These are phyloP conservation scores for Orcinus orca DNA, from an alignment of 2,113 vertebrate species.

Conservation along the genomic window DNA sequence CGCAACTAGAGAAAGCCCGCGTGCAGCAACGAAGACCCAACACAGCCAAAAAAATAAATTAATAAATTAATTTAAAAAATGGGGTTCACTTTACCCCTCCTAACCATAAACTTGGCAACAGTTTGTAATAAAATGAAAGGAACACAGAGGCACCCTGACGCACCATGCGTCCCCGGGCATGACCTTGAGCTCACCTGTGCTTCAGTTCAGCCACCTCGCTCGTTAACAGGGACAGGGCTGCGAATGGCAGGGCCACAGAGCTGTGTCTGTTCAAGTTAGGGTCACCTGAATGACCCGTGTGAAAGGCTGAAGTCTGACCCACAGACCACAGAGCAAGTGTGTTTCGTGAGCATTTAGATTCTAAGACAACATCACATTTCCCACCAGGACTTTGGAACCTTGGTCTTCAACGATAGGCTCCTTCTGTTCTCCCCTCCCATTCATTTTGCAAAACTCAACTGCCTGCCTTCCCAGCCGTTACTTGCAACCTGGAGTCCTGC, in stretches of 20 bases:
- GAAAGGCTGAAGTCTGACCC: neutral
- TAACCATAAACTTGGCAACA: neutral
- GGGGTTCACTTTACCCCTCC: neutral
- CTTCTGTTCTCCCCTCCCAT: neutral
- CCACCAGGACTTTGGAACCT: neutral
- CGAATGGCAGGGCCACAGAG: neutral
- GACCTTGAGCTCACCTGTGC: neutral
- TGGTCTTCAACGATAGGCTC: neutral
- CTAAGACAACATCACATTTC: neutral
- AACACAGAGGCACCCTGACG: slow-evolving; percentile 11
- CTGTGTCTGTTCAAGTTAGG: neutral
- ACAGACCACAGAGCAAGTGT: neutral
- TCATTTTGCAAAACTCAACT: neutral
- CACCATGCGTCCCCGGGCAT: neutral
- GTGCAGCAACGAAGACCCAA: too few species aligned
- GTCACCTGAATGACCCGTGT: neutral
- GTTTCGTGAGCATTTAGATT: neutral
- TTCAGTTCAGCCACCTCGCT: neutral
- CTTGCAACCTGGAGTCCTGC: neutral
- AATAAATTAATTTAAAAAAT: neutral
- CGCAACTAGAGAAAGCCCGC: too few species aligned
- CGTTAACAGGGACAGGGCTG: neutral
- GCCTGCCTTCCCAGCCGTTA: neutral
- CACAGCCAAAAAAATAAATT: too few species aligned
- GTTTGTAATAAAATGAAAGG: neutral